Conservation (phyloP, 2,113 vertebrate genomes). For the Sigmodon hispidus region DNA sequence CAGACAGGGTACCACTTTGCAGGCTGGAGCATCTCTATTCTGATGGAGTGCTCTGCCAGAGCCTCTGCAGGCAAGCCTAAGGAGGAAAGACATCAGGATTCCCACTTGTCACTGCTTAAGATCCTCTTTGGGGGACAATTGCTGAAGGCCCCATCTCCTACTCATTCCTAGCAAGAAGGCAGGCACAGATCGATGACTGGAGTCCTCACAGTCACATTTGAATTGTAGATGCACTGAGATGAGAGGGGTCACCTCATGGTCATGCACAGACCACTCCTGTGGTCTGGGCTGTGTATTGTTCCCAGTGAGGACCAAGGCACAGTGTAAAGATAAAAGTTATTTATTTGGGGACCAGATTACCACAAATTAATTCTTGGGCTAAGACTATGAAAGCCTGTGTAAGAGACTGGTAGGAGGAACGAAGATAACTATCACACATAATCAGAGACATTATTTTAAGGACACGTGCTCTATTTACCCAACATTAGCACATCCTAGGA, state of each 20-base stretch:
- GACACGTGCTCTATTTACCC: conserved; percentile 50
- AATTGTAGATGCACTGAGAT: not conserved
- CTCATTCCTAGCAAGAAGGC: conserved; percentile 27
- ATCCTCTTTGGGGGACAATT: not conserved
- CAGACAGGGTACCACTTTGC: conserved; percentile 65
- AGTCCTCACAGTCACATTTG: not conserved
- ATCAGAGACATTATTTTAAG: not conserved
- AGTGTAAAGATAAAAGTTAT: conserved; percentile 47
- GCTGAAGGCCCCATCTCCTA: conserved; percentile 60
- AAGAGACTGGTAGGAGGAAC: not conserved
- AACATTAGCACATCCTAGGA: conserved; percentile 25
- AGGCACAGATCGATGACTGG: conserved; percentile 54
- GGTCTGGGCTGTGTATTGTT: not conserved
- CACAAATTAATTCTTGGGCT: conserved; percentile 52
- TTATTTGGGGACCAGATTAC: conserved; percentile 59
- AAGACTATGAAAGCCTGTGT: not conserved
- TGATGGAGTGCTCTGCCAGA: conserved; percentile 72
- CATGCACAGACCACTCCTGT: not conserved
- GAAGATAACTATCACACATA: not conserved
- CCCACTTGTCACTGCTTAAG: conserved; percentile 48
- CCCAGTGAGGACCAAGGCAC: not conserved
- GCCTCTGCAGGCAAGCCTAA: conserved; percentile 13
- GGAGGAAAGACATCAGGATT: conserved; percentile 61
- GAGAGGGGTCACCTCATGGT: not conserved
- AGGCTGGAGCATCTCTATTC: conserved; percentile 66